Evolutionary conservation across 2,888 invertebrate species (phyloP).

Genomic region (Proisotoma minuta): DNA sequence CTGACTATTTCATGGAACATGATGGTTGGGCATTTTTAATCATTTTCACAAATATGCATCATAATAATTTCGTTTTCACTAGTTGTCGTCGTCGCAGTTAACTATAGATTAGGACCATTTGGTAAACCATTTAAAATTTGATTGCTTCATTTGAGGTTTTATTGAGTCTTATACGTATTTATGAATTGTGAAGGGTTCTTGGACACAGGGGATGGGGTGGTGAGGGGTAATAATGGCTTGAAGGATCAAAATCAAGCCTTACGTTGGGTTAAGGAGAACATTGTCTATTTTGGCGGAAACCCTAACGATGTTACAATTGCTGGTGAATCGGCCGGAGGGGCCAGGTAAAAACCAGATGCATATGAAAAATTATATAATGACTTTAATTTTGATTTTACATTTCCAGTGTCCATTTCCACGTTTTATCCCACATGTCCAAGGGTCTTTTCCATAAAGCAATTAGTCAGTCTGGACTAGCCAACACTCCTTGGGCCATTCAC

Average conservation of each 20-base stretch:
- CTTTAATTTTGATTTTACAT: no score
- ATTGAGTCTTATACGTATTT: no score
- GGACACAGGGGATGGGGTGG: slow-evolving; percentile 4
- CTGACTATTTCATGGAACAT: slow-evolving; percentile 6
- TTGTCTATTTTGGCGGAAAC: slow-evolving; percentile 6
- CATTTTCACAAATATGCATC: no score
- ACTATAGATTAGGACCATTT: background rate
- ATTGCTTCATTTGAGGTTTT: background rate
- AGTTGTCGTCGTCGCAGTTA: background rate
- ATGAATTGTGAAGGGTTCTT: background rate
- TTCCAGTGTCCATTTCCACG: slow-evolving; percentile 3
- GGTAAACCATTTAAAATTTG: background rate
- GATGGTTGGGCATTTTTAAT: no score
- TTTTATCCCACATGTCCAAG: background rate
- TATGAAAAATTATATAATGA: no score
- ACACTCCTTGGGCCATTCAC: background rate
- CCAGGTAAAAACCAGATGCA: no score
- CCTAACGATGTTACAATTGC: slow-evolving; percentile 6
- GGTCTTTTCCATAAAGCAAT: slow-evolving; percentile 5
- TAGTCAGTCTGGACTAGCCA: background rate
- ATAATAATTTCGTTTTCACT: no score
- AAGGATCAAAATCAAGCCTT: background rate
- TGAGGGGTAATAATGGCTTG: background rate
- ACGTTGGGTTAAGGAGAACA: background rate
- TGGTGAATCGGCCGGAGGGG: slow-evolving; percentile 9